Evolutionary conservation across 2,113 vertebrate species (phyloP).

Genomic region (Ptilonorhynchus violaceus): DNA sequence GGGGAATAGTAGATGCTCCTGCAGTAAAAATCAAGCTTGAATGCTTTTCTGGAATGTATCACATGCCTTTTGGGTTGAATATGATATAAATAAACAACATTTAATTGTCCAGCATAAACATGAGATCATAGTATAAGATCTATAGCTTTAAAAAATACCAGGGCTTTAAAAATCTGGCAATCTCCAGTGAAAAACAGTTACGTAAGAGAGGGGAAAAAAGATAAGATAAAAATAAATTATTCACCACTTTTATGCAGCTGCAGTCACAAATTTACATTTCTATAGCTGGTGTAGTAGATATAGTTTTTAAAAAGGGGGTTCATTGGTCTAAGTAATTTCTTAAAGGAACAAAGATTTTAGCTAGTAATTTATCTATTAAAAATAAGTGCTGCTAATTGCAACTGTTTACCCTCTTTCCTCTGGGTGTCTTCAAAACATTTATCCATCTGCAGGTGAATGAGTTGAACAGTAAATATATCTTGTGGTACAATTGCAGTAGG

Average conservation of each 20-base stretch:
- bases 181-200: not conserved
- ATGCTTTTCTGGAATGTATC: not conserved
- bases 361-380: not conserved
- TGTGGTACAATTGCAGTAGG: not conserved
- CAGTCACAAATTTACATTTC: not conserved
- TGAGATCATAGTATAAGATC: not conserved
- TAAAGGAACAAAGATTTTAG: not conserved
- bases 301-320: not conserved
- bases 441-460: not conserved
- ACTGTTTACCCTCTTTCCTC: not conserved
- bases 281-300: not conserved
- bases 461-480: not conserved
- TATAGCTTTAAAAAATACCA: not conserved
- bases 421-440: not conserved
- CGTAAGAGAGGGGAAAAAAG: not conserved
- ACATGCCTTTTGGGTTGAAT: not conserved
- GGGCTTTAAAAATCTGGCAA: not conserved
- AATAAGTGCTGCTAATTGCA: not conserved
- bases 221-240: not conserved
- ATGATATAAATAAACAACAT: not conserved
- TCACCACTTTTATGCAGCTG: not conserved
- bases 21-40: not conserved
- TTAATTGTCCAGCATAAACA: not conserved
- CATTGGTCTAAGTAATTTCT: not conserved
- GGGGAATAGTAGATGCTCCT: not conserved